Percentiles rank a stretch among this genome's conserved stretches.
Conservation (phyloP, 1,140 invertebrate genomes). For the Atopsyche davidsoni region DNA sequence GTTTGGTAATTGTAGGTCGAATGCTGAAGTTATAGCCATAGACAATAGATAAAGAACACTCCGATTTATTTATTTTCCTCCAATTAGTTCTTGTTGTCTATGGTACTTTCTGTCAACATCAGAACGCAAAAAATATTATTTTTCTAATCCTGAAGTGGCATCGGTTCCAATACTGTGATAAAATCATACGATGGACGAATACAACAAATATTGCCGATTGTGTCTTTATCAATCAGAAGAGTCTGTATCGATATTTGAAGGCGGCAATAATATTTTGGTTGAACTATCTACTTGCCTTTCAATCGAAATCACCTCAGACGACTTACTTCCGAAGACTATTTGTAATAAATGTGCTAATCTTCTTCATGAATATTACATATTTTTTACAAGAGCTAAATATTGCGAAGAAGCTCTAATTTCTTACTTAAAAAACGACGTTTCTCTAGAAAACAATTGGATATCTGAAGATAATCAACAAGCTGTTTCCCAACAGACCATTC, state of each 20-base stretch:
- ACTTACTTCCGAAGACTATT: constrained; percentile 24
- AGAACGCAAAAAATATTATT: no score
- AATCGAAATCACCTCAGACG: constrained; percentile 19
- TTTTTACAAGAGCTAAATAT: constrained; percentile 19
- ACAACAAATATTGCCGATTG: constrained; percentile 19
- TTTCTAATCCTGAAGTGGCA: no score
- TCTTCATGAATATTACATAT: constrained; percentile 17
- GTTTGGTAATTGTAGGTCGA: no score
- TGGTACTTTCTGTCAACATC: no score
- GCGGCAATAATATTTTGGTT: constrained; percentile 12
- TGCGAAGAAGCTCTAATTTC: constrained; percentile 17
- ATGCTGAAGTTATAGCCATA: no score
- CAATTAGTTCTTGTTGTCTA: no score
- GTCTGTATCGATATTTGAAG: constrained; percentile 21
- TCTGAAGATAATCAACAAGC: not conserved
- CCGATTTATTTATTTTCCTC: no score
- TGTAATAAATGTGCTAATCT: constrained; percentile 17
- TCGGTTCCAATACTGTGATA: no score
- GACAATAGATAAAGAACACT: no score
- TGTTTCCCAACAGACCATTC: not conserved
- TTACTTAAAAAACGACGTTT: constrained; percentile 2
- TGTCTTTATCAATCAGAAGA: constrained; percentile 14
- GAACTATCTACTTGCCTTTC: constrained; percentile 22
- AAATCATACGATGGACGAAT: constrained; percentile 7
- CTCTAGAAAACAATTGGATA: not conserved